Evolutionary conservation across 2,888 invertebrate genomes (phyloP).

Genomic region (Eucera pruinosa): DNA sequence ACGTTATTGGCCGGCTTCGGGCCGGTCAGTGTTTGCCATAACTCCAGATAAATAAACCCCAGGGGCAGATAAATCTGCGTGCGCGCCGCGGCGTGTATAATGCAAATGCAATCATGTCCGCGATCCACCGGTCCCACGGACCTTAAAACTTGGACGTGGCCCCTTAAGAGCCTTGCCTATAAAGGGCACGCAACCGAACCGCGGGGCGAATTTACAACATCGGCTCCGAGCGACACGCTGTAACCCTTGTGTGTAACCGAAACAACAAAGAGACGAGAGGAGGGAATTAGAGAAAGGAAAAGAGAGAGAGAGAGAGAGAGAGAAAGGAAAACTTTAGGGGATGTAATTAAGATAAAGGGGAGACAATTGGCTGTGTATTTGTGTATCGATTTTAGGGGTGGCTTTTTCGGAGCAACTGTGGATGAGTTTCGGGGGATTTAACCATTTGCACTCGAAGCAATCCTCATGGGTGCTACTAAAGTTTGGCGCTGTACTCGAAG

Average conservation of each 20-base stretch:
- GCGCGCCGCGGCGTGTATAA: conserved; percentile 81
- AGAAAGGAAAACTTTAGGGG: not conserved
- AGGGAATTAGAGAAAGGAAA: not conserved
- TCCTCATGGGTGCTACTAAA: too few relatives aligned
- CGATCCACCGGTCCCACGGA: conserved; percentile 71
- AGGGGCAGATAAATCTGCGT: conserved; percentile 81
- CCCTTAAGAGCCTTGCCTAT: conserved; percentile 69
- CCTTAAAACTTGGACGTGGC: conserved; percentile 73
- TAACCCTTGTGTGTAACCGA: conserved; percentile 49
- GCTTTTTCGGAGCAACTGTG: too few relatives aligned
- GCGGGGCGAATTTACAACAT: conserved; percentile 70
- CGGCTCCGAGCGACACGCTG: conserved; percentile 59
- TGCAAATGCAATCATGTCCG: conserved; percentile 84
- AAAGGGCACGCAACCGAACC: conserved; percentile 72
- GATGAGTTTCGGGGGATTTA: too few relatives aligned
- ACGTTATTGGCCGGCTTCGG: conserved; percentile 80
- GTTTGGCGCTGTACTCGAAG: too few relatives aligned
- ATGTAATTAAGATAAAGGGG: conserved; percentile 62
- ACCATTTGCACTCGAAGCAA: too few relatives aligned
- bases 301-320: not conserved
- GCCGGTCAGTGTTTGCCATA: conserved; percentile 82
- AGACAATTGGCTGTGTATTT: too few relatives aligned
- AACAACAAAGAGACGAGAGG: conserved; percentile 22
- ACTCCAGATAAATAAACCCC: conserved; percentile 83
- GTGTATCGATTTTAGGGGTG: too few relatives aligned